A percentile compares a stretch with the other conserved stretches of the same genome.
Evolutionary conservation across 2,888 invertebrate species (phyloP).

Genomic region (Nymphalis c-album): DNA sequence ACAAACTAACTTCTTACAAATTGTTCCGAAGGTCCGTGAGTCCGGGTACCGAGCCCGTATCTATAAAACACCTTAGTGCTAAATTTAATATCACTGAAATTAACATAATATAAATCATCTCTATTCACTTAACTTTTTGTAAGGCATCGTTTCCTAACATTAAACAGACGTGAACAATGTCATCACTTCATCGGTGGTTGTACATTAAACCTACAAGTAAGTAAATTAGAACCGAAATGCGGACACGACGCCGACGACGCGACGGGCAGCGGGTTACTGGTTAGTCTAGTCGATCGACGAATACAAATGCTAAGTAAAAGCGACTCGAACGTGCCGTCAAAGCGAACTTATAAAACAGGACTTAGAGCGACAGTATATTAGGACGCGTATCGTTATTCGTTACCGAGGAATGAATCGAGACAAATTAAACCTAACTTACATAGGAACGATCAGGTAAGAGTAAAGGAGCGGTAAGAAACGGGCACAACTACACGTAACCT

Average conservation of each 20-base stretch:
- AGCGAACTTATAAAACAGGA: slow-evolving; percentile 33
- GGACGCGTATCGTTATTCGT: slow-evolving; percentile 31
- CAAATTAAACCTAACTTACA: slow-evolving; percentile 74
- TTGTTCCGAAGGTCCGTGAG: slow-evolving; percentile 76
- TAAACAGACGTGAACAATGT: slow-evolving; percentile 72
- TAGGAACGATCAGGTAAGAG: slow-evolving; percentile 67
- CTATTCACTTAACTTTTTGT: slow-evolving; percentile 77
- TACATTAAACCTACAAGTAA: slow-evolving; percentile 70
- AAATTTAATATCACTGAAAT: slow-evolving; percentile 75
- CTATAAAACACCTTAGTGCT: slow-evolving; percentile 58
- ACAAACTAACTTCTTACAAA: slow-evolving; percentile 79
- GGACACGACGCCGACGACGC: slow-evolving; percentile 48
- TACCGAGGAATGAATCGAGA: slow-evolving; percentile 73
- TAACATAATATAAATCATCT: slow-evolving; percentile 79
- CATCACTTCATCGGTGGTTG: slow-evolving; percentile 75
- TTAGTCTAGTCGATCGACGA: slow-evolving; percentile 43
- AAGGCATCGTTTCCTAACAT: slow-evolving; percentile 79
- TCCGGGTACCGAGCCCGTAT: slow-evolving; percentile 61
- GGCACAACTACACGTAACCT: slow-evolving; percentile 68
- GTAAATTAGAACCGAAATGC: slow-evolving; percentile 57
- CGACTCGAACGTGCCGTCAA: slow-evolving; percentile 38
- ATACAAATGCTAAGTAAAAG: slow-evolving; percentile 43
- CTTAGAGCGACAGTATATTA: slow-evolving; percentile 37
- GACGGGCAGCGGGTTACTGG: slow-evolving; percentile 38
- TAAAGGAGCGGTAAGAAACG: slow-evolving; percentile 52